Evolutionary conservation across 1,140 invertebrate genomes (phyloP).

Genomic region (Drosophila baimaii): DNA sequence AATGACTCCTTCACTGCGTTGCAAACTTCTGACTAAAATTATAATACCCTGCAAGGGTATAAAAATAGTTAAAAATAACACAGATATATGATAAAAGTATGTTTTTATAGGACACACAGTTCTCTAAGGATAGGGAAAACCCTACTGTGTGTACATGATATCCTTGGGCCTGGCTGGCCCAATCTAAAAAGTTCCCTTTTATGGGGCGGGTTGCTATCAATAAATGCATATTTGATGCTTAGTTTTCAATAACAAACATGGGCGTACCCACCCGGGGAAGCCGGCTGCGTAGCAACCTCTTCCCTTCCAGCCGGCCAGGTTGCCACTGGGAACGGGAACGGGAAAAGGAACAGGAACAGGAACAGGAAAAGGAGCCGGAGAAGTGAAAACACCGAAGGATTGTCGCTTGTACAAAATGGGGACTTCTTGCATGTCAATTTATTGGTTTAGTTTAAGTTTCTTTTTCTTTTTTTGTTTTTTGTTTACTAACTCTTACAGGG

Average conservation of each 20-base stretch:
- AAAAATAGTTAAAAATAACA: background rate
- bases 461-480: background rate
- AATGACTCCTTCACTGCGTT: too few relatives aligned
- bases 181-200: constrained; percentile 5
- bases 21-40: too few relatives aligned
- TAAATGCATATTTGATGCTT: constrained; percentile 71
- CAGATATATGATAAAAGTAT: background rate
- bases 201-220: constrained; percentile 70
- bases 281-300: constrained; percentile 59
- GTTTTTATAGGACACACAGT: background rate
- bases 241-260: constrained; percentile 78
- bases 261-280: constrained; percentile 11
- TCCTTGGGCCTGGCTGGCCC: background rate
- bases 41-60: too few relatives aligned
- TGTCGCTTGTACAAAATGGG: constrained; percentile 28
- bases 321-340: constrained; percentile 29
- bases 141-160: constrained; percentile 43
- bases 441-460: constrained; percentile 18
- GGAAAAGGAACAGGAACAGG: background rate
- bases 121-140: background rate
- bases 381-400: constrained; percentile 2
- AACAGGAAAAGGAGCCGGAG: background rate
- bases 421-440: constrained; percentile 32
- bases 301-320: constrained; percentile 11
- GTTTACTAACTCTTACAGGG: background rate